Evolutionary conservation across 2,797 vertebrate genomes (phyloP), one percentile per base, ranked within the genome.

Genomic region (Crenichthys baileyi): DNA sequence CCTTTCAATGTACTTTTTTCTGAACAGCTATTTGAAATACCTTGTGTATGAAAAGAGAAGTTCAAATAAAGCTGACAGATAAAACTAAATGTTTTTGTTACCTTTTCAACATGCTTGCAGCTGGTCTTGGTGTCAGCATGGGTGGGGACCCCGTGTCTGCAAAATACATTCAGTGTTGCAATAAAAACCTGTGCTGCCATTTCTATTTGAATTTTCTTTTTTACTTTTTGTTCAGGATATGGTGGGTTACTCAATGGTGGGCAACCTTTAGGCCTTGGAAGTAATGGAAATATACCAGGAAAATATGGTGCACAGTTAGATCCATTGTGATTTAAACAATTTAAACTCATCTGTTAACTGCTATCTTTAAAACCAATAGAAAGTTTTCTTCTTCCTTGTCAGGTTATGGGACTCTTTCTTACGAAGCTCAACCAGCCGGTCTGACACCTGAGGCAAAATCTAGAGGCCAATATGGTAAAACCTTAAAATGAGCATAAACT

Each of bases 391-490:
- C 70, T 63, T 80, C 56, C 20, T 50, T 13, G 44, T 5, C 75
- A 95, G 94, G 92, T 79, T 93, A 94, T 83, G 91, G 90, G 76
- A 88, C 77, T 77, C 80, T 88, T 79, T 90, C 92, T 46, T 87
- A 89, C 86, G 89, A 90, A 80, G 78, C 81, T 80, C 91, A 94
- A 60, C 83, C 87, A 60, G 89, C 80, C 75, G 85, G 74, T 67
- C 81, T 91, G 61, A 70, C 39, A 15, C 84, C 87, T 4, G 87
- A 89, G 41, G 65, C 75, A 55, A 87, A 81, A 75, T 87, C 90
- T 61, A 24, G 79, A 4, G 80, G 77, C 15, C 79, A 87, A 73
- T 90, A 92, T 73, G 89, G 91, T 94, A 81, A 90, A 65, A 63
- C 12, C 12, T 16, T 29, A 58, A 39, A 56, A 18, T 31, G 4